These are phyloP conservation scores for Merops nubicus DNA, from an alignment of 2,113 vertebrate genomes.

Conservation along the genomic window DNA sequence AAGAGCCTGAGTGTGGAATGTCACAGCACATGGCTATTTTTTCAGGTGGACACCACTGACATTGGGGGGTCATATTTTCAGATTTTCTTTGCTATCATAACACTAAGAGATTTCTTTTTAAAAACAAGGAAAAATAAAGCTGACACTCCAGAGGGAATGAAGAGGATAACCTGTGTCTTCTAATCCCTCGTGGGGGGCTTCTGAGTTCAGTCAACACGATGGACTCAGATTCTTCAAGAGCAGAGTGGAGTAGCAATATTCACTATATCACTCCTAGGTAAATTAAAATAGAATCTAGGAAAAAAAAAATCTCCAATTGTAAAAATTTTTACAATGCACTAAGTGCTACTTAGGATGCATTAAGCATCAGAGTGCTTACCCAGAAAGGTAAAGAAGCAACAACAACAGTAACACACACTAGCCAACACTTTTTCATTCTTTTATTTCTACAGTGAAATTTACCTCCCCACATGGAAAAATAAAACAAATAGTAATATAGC, in stretches of 20 bases:
- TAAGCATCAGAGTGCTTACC: slow-evolving; percentile 61
- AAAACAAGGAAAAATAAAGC: slow-evolving; percentile 24
- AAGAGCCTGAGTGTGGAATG: slow-evolving; percentile 1
- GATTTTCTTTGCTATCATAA: slow-evolving; percentile 30
- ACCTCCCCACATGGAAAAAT: slow-evolving; percentile 71
- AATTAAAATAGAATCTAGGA: not conserved
- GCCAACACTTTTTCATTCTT: slow-evolving; percentile 60
- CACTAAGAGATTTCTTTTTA: not conserved
- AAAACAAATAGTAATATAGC: slow-evolving; percentile 65
- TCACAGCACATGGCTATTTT: not conserved
- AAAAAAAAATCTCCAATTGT: not conserved
- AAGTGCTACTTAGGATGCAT: slow-evolving; percentile 60
- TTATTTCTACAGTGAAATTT: slow-evolving; percentile 50
- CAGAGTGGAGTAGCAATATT: not conserved
- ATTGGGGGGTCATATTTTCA: slow-evolving; percentile 37
- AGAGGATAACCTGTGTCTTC: not conserved
- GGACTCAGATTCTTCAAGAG: not conserved
- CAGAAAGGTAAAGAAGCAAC: slow-evolving; percentile 71
- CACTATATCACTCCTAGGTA: not conserved
- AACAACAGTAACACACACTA: slow-evolving; percentile 42
- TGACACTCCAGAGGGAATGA: not conserved
- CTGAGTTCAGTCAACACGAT: not conserved
- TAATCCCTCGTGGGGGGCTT: not conserved
- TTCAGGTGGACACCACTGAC: slow-evolving; percentile 55
- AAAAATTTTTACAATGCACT: not conserved